Evolutionary conservation across 1,140 invertebrate species (phyloP).

Genomic region (Drusus annulatus): DNA sequence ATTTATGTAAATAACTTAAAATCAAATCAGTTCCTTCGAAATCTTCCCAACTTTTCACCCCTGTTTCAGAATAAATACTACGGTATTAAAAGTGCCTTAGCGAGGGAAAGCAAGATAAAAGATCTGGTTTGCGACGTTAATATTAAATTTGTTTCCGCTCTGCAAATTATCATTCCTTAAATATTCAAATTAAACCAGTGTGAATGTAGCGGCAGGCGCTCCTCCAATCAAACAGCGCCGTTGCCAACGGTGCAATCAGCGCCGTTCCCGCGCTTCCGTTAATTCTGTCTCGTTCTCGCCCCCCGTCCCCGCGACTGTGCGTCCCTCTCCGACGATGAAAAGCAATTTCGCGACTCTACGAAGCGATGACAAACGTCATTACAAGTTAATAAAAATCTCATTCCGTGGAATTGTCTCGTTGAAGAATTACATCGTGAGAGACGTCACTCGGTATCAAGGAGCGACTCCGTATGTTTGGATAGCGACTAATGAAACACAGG

Average conservation of each 20-base stretch:
- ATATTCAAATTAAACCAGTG: slow-evolving; percentile 55
- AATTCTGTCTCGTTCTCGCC: slow-evolving; percentile 9
- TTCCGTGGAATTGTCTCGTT: slow-evolving; percentile 54
- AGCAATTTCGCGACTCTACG: slow-evolving; percentile 58
- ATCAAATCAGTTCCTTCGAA: not conserved
- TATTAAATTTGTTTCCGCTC: slow-evolving; percentile 57
- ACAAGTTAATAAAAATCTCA: slow-evolving; percentile 60
- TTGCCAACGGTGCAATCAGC: slow-evolving; percentile 11
- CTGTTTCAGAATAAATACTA: slow-evolving; percentile 20
- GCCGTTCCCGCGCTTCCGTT: slow-evolving; percentile 38
- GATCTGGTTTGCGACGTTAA: not conserved
- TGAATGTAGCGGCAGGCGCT: slow-evolving; percentile 35
- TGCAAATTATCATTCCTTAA: slow-evolving; percentile 57
- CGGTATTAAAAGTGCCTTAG: not conserved
- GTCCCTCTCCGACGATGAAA: slow-evolving; percentile 30
- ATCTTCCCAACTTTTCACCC: slow-evolving; percentile 2
- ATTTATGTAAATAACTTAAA: not conserved
- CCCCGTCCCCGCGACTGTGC: not conserved
- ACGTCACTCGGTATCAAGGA: slow-evolving; percentile 3
- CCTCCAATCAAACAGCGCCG: slow-evolving; percentile 39
- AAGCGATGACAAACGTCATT: slow-evolving; percentile 60
- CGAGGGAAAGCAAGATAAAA: not conserved
- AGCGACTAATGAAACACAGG: not conserved
- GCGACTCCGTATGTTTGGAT: not conserved
- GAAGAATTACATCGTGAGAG: slow-evolving; percentile 39